Percentiles rank a stretch among this genome's conserved stretches.
Conservation (phyloP, 2,888 invertebrate species). For the Pandemis cinnamomeana region DNA sequence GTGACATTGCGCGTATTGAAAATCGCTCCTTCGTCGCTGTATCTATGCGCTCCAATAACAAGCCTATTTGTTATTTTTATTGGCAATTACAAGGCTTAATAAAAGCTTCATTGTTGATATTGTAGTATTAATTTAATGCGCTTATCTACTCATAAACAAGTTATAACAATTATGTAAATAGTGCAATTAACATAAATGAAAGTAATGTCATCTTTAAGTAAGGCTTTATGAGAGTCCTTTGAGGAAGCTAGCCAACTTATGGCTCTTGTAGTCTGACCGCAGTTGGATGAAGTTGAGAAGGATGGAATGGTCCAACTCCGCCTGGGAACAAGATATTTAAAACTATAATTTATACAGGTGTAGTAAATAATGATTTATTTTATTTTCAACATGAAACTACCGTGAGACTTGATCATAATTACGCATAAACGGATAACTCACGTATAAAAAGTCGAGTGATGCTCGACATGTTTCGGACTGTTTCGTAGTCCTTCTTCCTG, state of each 20-base stretch:
- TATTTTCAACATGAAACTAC: too few relatives aligned
- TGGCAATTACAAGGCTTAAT: constrained; percentile 8
- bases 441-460: too few relatives aligned
- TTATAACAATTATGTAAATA: constrained; percentile 40
- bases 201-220: not conserved
- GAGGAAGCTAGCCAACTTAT: constrained; percentile 88
- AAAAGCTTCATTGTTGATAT: constrained; percentile 19
- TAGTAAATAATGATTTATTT: too few relatives aligned
- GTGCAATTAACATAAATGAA: constrained; percentile 25
- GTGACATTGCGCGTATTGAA: not conserved
- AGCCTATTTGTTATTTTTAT: not conserved
- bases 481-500: too few relatives aligned
- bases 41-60: not conserved
- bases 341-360: not conserved
- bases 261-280: constrained; percentile 96
- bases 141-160: constrained; percentile 38
- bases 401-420: too few relatives aligned
- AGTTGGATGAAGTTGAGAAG: constrained; percentile 97
- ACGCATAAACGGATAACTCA: too few relatives aligned
- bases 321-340: constrained; percentile 81
- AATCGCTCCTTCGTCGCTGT: constrained; percentile 6
- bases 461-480: too few relatives aligned
- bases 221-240: constrained; percentile 80
- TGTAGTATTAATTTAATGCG: constrained; percentile 35
- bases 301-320: constrained; percentile 94